Conservation (phyloP, 2,113 vertebrate genomes). For the Solenodon paradoxus region DNA sequence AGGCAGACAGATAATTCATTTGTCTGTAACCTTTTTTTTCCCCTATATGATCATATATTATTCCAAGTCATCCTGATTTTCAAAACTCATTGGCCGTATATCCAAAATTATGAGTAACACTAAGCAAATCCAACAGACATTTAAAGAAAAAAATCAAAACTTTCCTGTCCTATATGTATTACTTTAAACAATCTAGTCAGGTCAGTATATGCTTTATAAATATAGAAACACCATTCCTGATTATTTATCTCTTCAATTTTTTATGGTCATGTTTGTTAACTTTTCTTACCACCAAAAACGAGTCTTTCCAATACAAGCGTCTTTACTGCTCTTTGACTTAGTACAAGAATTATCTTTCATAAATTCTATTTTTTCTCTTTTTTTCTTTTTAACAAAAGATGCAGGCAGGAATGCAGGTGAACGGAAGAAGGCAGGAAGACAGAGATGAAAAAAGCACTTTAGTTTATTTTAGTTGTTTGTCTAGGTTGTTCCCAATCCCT, state of each 20-base stretch:
- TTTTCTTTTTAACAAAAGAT: too few relatives aligned
- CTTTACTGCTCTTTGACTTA: neutral
- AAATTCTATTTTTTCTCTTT: too few relatives aligned
- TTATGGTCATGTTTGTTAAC: neutral
- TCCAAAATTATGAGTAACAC: neutral
- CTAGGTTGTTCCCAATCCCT: too few relatives aligned
- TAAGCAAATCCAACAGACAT: neutral
- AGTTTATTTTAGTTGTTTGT: too few relatives aligned
- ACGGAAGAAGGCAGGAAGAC: too few relatives aligned
- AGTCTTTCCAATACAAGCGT: neutral
- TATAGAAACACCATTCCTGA: neutral
- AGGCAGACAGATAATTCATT: neutral
- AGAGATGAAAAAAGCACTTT: too few relatives aligned
- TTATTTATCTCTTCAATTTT: neutral
- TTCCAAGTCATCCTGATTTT: neutral
- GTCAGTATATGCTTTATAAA: neutral
- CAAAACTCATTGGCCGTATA: neutral
- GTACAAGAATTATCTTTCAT: neutral
- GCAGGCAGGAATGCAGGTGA: too few relatives aligned
- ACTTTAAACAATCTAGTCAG: neutral
- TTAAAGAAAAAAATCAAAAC: neutral
- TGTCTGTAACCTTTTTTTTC: neutral
- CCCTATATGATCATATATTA: neutral
- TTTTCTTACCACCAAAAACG: neutral
- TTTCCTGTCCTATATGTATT: neutral